Conservation (phyloP, 2,797 vertebrate genomes). For the Sebastes iracundus region DNA sequence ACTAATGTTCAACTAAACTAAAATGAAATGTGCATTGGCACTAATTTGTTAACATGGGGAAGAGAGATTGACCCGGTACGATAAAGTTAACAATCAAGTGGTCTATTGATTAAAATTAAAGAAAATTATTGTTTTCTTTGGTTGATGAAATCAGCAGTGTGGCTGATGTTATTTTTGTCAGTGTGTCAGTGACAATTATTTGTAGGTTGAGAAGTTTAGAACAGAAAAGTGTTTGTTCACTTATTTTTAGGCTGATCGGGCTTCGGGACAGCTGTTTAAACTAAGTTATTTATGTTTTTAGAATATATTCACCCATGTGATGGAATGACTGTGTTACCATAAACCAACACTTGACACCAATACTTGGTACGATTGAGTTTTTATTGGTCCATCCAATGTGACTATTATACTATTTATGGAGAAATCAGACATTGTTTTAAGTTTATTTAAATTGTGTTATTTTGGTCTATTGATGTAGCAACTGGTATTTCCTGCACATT, state of each 20-base stretch:
- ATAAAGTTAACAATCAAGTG: constrained; percentile 28
- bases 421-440: not conserved
- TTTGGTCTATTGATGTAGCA: constrained; percentile 13
- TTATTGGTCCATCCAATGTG: not conserved
- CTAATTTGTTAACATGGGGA: not conserved
- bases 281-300: not conserved
- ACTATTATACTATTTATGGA: not conserved
- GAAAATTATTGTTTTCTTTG: constrained; percentile 41
- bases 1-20: not conserved
- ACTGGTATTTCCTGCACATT: constrained; percentile 27
- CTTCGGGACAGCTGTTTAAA: not conserved
- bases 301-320: not conserved
- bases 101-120: constrained; percentile 13
- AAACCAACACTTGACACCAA: not conserved
- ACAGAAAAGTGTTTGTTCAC: not conserved
- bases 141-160: constrained; percentile 36
- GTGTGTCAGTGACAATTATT: not conserved
- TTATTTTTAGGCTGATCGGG: not conserved
- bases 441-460: not conserved
- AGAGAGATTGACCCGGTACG: not conserved
- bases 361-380: not conserved
- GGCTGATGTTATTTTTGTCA: not conserved
- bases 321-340: not conserved
- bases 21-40: not conserved
- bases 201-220: not conserved